Evolutionary conservation across 2,113 vertebrate genomes (phyloP).

Genomic region (Nanorana parkeri): DNA sequence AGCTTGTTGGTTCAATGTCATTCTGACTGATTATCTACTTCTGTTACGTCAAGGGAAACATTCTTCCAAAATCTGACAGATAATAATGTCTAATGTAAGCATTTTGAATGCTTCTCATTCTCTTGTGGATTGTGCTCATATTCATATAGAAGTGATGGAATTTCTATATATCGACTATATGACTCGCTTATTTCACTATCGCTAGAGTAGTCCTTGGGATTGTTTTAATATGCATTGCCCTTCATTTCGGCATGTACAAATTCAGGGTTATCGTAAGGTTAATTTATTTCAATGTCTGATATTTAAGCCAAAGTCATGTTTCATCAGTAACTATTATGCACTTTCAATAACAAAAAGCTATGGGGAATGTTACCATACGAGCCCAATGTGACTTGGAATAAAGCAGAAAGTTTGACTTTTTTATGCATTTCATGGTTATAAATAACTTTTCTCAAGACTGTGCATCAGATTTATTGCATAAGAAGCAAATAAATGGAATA

Average conservation of each 20-base stretch:
- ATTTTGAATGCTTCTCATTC: neutral
- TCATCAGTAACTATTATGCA: neutral
- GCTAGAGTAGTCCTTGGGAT: neutral
- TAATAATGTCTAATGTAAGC: neutral
- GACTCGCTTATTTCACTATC: neutral
- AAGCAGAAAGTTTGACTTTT: slow-evolving; percentile 30
- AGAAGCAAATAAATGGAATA: slow-evolving; percentile 48
- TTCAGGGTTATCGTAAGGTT: slow-evolving; percentile 27
- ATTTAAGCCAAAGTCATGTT: slow-evolving; percentile 23
- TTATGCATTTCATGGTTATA: slow-evolving; percentile 27
- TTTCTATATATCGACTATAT: neutral
- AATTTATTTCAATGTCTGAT: slow-evolving; percentile 36
- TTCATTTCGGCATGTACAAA: neutral
- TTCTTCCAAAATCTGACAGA: no score
- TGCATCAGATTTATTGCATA: slow-evolving; percentile 36
- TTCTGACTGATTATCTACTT: no score
- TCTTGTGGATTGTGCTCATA: neutral
- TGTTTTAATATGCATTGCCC: neutral
- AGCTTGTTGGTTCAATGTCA: no score
- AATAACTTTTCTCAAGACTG: slow-evolving; percentile 45
- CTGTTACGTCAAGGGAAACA: no score
- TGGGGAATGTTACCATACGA: slow-evolving; percentile 7
- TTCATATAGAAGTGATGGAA: neutral
- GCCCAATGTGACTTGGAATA: slow-evolving; percentile 29
- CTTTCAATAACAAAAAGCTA: slow-evolving; percentile 22